A percentile compares a stretch with the other conserved stretches of the same genome.
Conservation (phyloP, 2,113 vertebrate genomes). For the Tachysurus fulvidraco region DNA sequence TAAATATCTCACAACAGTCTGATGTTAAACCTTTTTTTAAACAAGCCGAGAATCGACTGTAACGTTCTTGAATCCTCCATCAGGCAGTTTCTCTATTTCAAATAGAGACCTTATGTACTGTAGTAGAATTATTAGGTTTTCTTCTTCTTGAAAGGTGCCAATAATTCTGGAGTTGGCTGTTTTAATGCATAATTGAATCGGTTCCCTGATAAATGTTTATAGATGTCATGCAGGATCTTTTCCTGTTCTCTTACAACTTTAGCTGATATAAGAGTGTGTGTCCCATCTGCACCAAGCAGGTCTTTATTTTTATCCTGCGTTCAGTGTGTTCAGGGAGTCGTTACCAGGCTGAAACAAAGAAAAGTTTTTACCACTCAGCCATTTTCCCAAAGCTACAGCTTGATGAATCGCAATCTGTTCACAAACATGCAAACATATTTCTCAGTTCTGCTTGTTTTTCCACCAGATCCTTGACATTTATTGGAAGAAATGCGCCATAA, state of each 20-base stretch:
- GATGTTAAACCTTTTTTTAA: neutral
- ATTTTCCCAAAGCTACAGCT: constrained; percentile 14
- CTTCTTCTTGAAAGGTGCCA: neutral
- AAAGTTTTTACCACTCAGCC: constrained; percentile 8
- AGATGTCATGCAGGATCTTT: neutral
- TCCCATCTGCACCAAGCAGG: neutral
- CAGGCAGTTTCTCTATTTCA: neutral
- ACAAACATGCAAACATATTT: neutral
- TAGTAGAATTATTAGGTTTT: neutral
- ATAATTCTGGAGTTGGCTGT: neutral
- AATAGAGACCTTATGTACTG: neutral
- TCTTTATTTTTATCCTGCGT: constrained; percentile 7
- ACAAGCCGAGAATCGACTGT: neutral
- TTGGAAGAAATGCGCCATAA: constrained; percentile 11
- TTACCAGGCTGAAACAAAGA: neutral
- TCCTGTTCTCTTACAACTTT: neutral
- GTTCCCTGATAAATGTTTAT: neutral
- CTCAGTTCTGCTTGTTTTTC: neutral
- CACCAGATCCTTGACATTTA: neutral
- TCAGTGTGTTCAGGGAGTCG: neutral
- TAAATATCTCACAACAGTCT: neutral
- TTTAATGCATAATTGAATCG: neutral
- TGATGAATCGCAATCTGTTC: constrained; percentile 11
- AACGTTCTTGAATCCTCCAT: neutral
- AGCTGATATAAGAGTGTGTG: neutral